Evolutionary conservation across 2,888 invertebrate genomes (phyloP).

Genomic region (Nymphalis polychloros): DNA sequence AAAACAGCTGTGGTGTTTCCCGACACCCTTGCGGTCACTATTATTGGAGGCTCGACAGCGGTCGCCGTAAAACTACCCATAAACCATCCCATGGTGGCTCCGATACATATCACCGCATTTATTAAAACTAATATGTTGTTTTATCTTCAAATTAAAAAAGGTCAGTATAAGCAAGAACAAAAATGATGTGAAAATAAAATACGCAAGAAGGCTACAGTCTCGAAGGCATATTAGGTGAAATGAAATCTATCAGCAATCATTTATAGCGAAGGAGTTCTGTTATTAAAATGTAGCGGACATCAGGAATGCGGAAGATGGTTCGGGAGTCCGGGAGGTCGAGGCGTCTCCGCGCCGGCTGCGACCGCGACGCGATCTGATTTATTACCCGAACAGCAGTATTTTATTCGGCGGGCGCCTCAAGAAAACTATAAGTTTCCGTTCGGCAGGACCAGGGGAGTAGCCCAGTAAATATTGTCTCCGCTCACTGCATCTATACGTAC

Average conservation of each 20-base stretch:
- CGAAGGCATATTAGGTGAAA: constrained; percentile 65
- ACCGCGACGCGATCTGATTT: constrained; percentile 76
- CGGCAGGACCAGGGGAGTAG: constrained; percentile 77
- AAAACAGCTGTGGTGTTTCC: constrained; percentile 83
- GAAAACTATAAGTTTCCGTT: constrained; percentile 82
- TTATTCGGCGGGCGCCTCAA: constrained; percentile 81
- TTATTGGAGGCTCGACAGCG: constrained; percentile 61
- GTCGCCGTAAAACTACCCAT: constrained; percentile 71
- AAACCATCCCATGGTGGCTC: constrained; percentile 53
- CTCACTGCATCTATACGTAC: constrained; percentile 74
- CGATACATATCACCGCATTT: constrained; percentile 37
- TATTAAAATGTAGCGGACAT: constrained; percentile 78
- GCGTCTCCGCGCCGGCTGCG: constrained; percentile 73
- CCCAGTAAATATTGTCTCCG: constrained; percentile 80
- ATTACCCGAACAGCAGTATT: constrained; percentile 78
- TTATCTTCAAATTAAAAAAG: background rate
- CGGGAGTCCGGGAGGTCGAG: constrained; percentile 44
- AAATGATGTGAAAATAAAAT: background rate
- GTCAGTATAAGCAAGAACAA: background rate
- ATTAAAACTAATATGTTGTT: constrained; percentile 24
- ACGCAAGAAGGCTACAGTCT: background rate
- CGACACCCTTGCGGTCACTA: constrained; percentile 73
- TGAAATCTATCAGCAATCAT: constrained; percentile 79
- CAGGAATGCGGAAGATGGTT: constrained; percentile 42
- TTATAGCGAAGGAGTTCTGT: constrained; percentile 69